A percentile compares a stretch with the other conserved stretches of the same genome.
Evolutionary conservation across 1,140 invertebrate species (phyloP).

Genomic region (Zaprionus gabonicus): DNA sequence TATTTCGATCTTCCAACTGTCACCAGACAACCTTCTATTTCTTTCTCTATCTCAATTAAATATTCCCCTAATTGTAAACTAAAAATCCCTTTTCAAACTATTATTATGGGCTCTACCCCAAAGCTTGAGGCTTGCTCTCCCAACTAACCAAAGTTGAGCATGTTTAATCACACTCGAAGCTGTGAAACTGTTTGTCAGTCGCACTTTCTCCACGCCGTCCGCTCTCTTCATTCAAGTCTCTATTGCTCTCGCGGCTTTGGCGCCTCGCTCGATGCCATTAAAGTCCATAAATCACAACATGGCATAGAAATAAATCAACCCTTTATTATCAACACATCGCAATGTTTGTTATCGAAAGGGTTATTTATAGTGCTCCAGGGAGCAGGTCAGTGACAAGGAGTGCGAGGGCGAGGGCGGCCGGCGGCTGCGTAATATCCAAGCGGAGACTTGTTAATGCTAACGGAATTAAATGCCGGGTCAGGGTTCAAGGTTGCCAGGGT

Average conservation of each 20-base stretch:
- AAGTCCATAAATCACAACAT: conserved; percentile 82
- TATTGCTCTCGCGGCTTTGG: conserved; percentile 12
- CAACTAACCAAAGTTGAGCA: background rate
- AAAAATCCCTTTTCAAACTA: background rate
- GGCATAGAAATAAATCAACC: conserved; percentile 83
- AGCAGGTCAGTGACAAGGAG: conserved; percentile 30
- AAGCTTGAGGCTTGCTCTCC: background rate
- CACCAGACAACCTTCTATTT: too few species aligned
- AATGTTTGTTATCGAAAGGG: conserved; percentile 83
- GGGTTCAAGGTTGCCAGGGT: conserved; percentile 64
- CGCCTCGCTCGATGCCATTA: conserved; percentile 56
- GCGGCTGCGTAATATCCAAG: conserved; percentile 24
- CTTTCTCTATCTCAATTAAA: too few species aligned
- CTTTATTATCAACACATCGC: conserved; percentile 83
- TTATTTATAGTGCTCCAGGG: conserved; percentile 79
- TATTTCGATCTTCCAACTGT: too few species aligned
- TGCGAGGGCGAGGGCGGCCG: conserved; percentile 3
- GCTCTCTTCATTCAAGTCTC: background rate
- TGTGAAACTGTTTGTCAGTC: background rate
- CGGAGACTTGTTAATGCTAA: conserved; percentile 60
- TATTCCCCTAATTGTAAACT: background rate
- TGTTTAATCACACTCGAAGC: background rate
- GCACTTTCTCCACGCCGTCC: background rate
- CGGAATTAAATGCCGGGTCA: conserved; percentile 60
- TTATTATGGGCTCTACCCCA: background rate